These are phyloP conservation scores for Ivindomyrus marchei DNA, from an alignment of 2,113 vertebrate species.

Conservation along the genomic window DNA sequence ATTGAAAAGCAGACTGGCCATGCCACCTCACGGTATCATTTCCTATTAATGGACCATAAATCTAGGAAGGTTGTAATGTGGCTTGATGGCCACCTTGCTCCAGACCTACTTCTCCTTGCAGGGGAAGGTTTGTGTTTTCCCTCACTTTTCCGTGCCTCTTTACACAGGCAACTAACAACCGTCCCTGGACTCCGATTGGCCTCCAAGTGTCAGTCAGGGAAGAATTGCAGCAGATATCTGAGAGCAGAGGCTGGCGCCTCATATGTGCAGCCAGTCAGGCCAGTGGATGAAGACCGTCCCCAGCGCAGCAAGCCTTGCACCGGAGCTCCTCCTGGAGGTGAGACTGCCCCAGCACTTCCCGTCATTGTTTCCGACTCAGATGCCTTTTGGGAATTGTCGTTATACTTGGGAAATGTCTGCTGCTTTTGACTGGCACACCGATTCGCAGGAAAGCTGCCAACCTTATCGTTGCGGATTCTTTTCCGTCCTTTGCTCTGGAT, in stretches of 20 bases:
- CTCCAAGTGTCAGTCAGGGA: conserved; percentile 21
- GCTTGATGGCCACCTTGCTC: background rate
- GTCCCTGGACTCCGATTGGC: conserved; percentile 16
- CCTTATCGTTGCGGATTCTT: conserved; percentile 2
- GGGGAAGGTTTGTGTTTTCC: conserved; percentile 14
- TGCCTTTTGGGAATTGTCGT: background rate
- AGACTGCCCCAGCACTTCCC: background rate
- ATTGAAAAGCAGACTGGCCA: background rate
- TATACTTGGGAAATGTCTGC: conserved; percentile 4
- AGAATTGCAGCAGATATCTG: conserved; percentile 18
- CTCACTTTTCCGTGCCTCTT: background rate
- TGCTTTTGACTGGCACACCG: background rate
- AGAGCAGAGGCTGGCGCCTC: conserved; percentile 1
- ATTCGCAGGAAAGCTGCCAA: conserved; percentile 12
- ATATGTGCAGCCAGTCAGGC: background rate
- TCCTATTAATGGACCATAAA: background rate
- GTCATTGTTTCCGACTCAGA: background rate
- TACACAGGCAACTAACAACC: conserved; percentile 3
- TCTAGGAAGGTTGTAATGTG: background rate
- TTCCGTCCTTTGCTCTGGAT: background rate
- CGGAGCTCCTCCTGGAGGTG: background rate
- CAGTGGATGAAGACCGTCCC: background rate
- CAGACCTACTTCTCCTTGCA: background rate
- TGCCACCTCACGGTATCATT: background rate
- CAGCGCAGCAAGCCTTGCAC: background rate